These are phyloP conservation scores for Hedychridium roseum DNA, from an alignment of 2,888 invertebrate genomes.

Conservation along the genomic window DNA sequence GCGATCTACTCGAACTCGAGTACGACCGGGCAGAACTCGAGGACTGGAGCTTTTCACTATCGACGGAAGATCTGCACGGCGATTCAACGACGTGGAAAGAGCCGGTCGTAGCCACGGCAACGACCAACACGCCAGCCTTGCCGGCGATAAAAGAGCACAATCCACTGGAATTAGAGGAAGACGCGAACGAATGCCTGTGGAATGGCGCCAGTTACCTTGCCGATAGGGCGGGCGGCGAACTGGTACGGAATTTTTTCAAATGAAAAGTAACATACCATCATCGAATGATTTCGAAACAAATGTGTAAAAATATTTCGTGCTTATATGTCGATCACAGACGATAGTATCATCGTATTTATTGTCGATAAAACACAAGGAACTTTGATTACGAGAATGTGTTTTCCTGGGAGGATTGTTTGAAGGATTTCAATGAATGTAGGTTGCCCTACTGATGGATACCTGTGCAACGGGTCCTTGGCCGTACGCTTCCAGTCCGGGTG, in stretches of 20 bases:
- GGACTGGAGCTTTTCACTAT: constrained; percentile 80
- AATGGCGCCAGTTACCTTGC: constrained; percentile 77
- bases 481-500: constrained; percentile 67
- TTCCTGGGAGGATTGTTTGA: background rate
- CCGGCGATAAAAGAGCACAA: constrained; percentile 80
- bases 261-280: too few species aligned
- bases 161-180: constrained; percentile 76
- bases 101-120: constrained; percentile 20
- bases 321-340: too few species aligned
- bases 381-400: too few species aligned
- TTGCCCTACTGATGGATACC: constrained; percentile 66
- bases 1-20: constrained; percentile 75
- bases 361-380: too few species aligned
- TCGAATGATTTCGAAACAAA: too few species aligned
- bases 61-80: constrained; percentile 73
- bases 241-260: constrained; percentile 53
- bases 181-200: constrained; percentile 78
- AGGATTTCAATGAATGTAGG: constrained; percentile 24
- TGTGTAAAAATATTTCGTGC: too few species aligned
- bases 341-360: too few species aligned
- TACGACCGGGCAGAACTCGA: constrained; percentile 80
- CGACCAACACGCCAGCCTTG: constrained; percentile 68
- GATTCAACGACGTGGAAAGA: constrained; percentile 45
- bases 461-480: constrained; percentile 72
- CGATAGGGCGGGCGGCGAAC: constrained; percentile 74